phyloP scores from a whole-genome alignment of 2,888 invertebrate species.

The Tinea trinotella region DNA sequence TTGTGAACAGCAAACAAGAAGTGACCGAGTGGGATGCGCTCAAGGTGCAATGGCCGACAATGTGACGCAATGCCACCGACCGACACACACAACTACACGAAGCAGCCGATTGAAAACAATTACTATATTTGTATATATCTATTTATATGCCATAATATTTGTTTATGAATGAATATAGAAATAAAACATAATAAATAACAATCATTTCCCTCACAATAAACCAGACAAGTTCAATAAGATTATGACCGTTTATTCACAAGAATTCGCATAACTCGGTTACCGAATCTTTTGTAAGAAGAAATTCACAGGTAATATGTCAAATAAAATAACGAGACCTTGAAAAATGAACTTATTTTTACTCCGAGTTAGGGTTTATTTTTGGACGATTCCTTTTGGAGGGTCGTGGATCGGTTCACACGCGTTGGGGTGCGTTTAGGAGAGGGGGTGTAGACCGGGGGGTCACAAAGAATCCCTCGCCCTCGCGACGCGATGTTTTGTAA shows the following conservation, averaged over 20 bases:
- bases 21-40: conserved; percentile 10
- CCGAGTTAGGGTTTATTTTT: background rate
- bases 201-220: background rate
- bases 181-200: background rate
- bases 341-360: background rate
- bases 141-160: background rate
- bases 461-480: conserved; percentile 22
- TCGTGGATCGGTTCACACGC: conserved; percentile 28
- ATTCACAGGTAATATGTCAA: conserved; percentile 45
- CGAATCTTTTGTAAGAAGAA: conserved; percentile 41
- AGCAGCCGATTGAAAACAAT: background rate
- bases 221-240: conserved; percentile 7
- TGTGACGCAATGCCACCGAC: background rate
- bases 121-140: conserved; percentile 1
- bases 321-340: conserved; percentile 30
- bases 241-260: conserved; percentile 33
- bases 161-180: background rate
- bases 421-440: conserved; percentile 24
- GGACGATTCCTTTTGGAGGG: conserved; percentile 17
- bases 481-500: conserved; percentile 32
- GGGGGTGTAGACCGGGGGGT: conserved; percentile 26
- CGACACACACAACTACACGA: background rate
- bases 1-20: conserved; percentile 4
- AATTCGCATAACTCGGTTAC: conserved; percentile 40
- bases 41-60: conserved; percentile 10